A percentile compares a stretch with the other conserved stretches of the same genome.
Conservation (phyloP, 2,888 invertebrate species). For the Caenorhabditis afra region DNA sequence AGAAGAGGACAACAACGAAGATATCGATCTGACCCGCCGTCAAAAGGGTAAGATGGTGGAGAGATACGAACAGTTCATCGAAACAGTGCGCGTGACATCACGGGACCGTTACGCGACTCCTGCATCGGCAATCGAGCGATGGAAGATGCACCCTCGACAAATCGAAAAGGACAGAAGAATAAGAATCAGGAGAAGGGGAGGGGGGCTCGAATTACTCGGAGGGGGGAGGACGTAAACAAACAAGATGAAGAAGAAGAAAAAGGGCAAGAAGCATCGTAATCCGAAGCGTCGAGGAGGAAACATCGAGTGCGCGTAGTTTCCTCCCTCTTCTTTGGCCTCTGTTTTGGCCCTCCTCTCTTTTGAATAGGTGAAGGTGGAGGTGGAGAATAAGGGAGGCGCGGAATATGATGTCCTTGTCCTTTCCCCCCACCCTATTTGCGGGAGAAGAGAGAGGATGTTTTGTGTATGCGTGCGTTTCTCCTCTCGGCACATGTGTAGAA, state of each 20-base stretch:
- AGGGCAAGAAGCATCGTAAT: conserved; percentile 11
- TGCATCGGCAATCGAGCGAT: too few relatives aligned
- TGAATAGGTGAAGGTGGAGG: conserved; percentile 15
- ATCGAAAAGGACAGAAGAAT: neutral
- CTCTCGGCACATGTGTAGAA: conserved; percentile 18
- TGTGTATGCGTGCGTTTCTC: too few relatives aligned
- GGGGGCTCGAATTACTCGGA: conserved; percentile 17
- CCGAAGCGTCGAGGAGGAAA: neutral
- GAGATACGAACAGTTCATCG: neutral
- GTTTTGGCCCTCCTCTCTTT: neutral
- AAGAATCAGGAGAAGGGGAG: neutral
- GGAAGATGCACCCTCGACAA: too few relatives aligned
- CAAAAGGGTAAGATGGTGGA: neutral
- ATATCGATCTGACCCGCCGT: neutral
- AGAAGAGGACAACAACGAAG: neutral
- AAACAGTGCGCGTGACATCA: too few relatives aligned
- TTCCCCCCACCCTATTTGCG: conserved; percentile 21
- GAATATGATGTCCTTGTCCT: conserved; percentile 39
- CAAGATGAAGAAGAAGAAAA: neutral
- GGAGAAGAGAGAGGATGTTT: conserved; percentile 8
- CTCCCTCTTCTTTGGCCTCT: neutral
- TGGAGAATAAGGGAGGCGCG: neutral
- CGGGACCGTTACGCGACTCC: too few relatives aligned
- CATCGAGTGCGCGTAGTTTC: conserved; percentile 29
- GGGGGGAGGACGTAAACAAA: conserved; percentile 19